Evolutionary conservation across 2,797 vertebrate species (phyloP).

Genomic region (Syncerus caffer): DNA sequence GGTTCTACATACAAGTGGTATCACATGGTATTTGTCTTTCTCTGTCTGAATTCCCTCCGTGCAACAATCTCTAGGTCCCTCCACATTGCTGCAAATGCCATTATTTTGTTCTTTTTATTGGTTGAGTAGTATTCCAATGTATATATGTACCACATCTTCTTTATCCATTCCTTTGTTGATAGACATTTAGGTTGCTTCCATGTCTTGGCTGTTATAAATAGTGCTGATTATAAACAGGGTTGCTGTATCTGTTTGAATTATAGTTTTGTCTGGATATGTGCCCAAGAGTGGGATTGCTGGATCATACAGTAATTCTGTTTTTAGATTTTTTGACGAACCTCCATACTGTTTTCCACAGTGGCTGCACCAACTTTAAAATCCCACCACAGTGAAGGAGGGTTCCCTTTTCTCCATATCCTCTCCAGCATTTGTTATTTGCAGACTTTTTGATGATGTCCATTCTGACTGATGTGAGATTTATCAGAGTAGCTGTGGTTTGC

Average conservation of each 20-base stretch:
- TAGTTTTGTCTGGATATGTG: not conserved
- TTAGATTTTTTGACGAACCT: not conserved
- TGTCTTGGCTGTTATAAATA: not conserved
- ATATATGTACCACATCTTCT: not conserved
- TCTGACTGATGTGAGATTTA: not conserved
- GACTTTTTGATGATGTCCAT: not conserved
- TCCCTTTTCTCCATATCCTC: not conserved
- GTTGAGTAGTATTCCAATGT: not conserved
- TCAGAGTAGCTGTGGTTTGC: not conserved
- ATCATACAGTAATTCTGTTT: not conserved
- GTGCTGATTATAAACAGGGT: not conserved
- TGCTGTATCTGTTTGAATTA: not conserved
- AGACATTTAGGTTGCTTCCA: not conserved
- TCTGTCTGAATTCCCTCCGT: not conserved
- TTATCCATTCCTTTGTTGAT: not conserved
- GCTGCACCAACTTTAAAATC: not conserved
- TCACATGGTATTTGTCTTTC: not conserved
- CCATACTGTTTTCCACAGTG: not conserved
- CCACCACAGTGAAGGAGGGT: not conserved
- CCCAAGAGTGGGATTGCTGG: not conserved
- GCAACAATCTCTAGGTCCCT: not conserved
- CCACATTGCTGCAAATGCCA: not conserved
- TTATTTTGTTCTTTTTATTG: not conserved
- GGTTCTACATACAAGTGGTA: not conserved
- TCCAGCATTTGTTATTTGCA: not conserved